phyloP scores from a whole-genome alignment of 2,797 vertebrate species.

The Xyrichtys novacula region DNA sequence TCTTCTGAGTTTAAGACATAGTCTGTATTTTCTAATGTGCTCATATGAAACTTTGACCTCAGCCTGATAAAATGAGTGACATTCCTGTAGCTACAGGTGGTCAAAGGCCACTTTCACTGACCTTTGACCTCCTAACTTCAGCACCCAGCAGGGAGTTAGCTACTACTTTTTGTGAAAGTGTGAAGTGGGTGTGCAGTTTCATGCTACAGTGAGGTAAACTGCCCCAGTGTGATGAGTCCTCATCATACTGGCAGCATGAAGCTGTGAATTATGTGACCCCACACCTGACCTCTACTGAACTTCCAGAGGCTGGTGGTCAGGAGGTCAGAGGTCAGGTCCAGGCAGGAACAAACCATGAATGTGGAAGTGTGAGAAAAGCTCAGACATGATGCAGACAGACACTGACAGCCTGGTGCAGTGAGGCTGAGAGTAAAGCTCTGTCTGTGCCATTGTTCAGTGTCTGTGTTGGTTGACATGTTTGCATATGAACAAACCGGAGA shows the following conservation, averaged over 20 bases:
- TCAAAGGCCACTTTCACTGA: conserved; percentile 4
- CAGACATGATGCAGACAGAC: not conserved
- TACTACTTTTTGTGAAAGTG: conserved; percentile 5
- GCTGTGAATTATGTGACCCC: conserved; percentile 9
- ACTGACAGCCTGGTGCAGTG: not conserved
- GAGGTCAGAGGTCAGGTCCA: conserved; percentile 1
- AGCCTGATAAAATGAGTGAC: not conserved
- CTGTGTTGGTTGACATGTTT: too few relatives aligned
- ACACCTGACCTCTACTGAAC: not conserved
- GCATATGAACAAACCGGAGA: too few relatives aligned
- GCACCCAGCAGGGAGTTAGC: not conserved
- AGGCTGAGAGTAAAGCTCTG: too few relatives aligned
- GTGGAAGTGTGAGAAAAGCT: conserved; percentile 22
- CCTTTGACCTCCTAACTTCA: not conserved
- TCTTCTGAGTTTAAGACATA: too few relatives aligned
- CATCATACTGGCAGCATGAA: conserved; percentile 21
- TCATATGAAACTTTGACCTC: not conserved
- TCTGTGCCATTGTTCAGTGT: too few relatives aligned
- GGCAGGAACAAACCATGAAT: conserved; percentile 13
- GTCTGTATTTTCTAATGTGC: not conserved
- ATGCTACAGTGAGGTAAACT: conserved; percentile 6
- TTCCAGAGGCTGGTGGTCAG: conserved; percentile 11
- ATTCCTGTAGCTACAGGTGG: not conserved
- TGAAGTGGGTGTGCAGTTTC: conserved; percentile 4
- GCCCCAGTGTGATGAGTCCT: not conserved